Percentiles rank a stretch among this genome's conserved stretches.
These are phyloP conservation scores for Ianthella basta DNA, from an alignment of 37 sponge, comb jelly and placozoan species.

Conservation along the genomic window DNA sequence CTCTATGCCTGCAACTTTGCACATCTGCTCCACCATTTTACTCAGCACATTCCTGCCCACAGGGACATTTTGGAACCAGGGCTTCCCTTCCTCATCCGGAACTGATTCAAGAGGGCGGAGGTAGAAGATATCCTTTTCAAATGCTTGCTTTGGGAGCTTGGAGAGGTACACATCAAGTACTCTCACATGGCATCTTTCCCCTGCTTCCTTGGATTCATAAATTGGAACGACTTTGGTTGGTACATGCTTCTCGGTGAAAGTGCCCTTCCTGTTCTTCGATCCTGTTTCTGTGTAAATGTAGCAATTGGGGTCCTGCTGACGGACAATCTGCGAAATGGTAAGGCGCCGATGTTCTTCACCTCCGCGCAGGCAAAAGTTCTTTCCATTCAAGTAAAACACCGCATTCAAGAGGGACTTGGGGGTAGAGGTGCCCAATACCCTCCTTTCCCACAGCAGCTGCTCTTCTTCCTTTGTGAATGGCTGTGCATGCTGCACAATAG, in stretches of 20 bases:
- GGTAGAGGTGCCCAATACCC: not conserved
- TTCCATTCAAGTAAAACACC: conserved; percentile 27
- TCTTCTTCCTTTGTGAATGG: conserved; percentile 2
- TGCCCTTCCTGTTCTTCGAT: too few relatives aligned
- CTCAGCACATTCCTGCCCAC: conserved; percentile 34
- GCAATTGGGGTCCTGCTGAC: not conserved
- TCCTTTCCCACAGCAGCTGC: conserved; percentile 18
- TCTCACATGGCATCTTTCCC: conserved; percentile 14
- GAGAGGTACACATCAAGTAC: conserved; percentile 36
- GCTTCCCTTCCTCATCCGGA: not conserved
- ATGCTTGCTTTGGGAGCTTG: conserved; percentile 24
- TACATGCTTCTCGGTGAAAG: too few relatives aligned
- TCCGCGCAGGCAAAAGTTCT: conserved; percentile 12
- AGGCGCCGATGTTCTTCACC: conserved; percentile 22
- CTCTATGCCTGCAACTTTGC: conserved; percentile 1
- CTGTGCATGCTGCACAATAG: not conserved
- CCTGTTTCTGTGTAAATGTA: too few relatives aligned
- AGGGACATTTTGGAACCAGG: conserved; percentile 37
- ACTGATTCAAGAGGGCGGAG: not conserved
- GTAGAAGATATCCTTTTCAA: conserved; percentile 33
- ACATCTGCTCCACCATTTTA: conserved; percentile 50
- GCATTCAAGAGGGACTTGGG: not conserved
- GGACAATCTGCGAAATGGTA: not conserved
- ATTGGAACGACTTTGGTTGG: not conserved
- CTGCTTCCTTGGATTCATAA: conserved; percentile 31